These are phyloP conservation scores for Augochlora pura DNA, from an alignment of 1,140 invertebrate genomes.

Conservation along the genomic window DNA sequence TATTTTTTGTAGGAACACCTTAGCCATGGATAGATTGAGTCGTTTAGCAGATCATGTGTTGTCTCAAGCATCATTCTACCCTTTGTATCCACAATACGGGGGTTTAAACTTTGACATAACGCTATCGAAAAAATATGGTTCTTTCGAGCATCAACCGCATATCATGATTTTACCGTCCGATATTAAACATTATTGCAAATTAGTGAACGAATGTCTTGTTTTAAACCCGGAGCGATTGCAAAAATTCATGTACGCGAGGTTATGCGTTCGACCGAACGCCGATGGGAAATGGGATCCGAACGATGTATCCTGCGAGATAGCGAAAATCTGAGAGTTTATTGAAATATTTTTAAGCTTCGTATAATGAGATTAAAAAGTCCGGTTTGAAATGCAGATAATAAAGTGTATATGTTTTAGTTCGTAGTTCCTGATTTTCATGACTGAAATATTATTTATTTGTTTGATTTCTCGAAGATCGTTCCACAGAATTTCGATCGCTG, in stretches of 20 bases:
- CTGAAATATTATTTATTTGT: not conserved
- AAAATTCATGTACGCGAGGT: slow-evolving; percentile 84
- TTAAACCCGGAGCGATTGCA: slow-evolving; percentile 91
- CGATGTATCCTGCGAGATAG: slow-evolving; percentile 73
- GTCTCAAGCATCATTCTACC: slow-evolving; percentile 90
- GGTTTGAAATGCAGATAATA: slow-evolving; percentile 1
- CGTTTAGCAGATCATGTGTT: slow-evolving; percentile 88
- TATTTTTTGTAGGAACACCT: slow-evolving; percentile 67
- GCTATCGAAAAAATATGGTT: slow-evolving; percentile 85
- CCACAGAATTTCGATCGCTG: not conserved
- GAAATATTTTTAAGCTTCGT: not conserved
- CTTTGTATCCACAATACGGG: slow-evolving; percentile 87
- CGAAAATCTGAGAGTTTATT: slow-evolving; percentile 67
- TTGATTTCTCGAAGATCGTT: not conserved
- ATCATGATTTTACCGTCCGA: slow-evolving; percentile 92
- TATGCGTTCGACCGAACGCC: slow-evolving; percentile 74
- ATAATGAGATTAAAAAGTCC: not conserved
- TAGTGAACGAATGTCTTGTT: slow-evolving; percentile 87
- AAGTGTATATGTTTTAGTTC: not conserved
- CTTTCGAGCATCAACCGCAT: slow-evolving; percentile 87
- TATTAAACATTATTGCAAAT: slow-evolving; percentile 90
- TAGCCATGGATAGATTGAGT: slow-evolving; percentile 83
- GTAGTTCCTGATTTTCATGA: not conserved
- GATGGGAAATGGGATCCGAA: slow-evolving; percentile 67
- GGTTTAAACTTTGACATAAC: slow-evolving; percentile 86